phyloP scores from a whole-genome alignment of 2,797 vertebrate genomes.

The Gymnocypris eckloni region DNA sequence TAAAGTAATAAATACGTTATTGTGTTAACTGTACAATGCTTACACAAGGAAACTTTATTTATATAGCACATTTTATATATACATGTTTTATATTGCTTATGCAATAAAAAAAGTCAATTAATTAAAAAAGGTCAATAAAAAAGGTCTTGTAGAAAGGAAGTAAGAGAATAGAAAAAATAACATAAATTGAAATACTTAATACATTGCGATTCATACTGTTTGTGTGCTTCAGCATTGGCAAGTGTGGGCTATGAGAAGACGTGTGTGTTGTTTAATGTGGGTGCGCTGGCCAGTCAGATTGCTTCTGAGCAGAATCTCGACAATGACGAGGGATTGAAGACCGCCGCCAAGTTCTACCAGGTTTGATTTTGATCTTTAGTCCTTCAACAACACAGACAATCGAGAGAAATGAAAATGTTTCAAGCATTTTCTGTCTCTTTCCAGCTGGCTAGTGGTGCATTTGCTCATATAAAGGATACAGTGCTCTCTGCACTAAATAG shows the following conservation, averaged over 20 bases:
- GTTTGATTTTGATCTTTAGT: constrained; percentile 68
- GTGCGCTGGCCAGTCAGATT: constrained; percentile 96
- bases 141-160: background rate
- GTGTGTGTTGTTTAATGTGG: constrained; percentile 95
- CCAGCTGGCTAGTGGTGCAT: constrained; percentile 95
- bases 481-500: constrained; percentile 93
- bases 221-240: constrained; percentile 84
- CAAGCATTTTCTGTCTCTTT: constrained; percentile 10
- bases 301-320: constrained; percentile 97
- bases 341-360: constrained; percentile 95
- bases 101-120: background rate
- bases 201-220: background rate
- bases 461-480: constrained; percentile 97
- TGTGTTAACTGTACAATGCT: background rate
- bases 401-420: background rate
- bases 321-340: constrained; percentile 94
- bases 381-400: background rate
- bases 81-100: background rate
- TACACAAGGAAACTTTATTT: background rate
- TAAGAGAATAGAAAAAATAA: background rate
- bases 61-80: background rate
- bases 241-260: constrained; percentile 98
- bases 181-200: background rate
- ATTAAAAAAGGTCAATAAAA: no score
- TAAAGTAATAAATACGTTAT: background rate